Percentiles rank a stretch among this genome's conserved stretches.
Evolutionary conservation across 2,888 invertebrate genomes (phyloP).

Genomic region (Agrilus mali): DNA sequence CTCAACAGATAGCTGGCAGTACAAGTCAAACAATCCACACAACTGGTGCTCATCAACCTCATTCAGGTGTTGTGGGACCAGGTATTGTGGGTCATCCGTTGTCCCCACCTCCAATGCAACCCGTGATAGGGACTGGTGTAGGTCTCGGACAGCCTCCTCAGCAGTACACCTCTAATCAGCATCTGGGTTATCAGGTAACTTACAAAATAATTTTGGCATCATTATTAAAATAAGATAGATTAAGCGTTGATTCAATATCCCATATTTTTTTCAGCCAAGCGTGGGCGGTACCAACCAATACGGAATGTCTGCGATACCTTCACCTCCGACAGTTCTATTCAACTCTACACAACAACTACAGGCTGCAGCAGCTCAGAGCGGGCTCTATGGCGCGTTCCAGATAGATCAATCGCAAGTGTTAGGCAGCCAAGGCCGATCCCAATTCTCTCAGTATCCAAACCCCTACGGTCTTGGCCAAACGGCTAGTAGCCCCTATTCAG

Average conservation of each 20-base stretch:
- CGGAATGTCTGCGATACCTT: conserved; percentile 75
- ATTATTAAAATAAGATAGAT: too few relatives aligned
- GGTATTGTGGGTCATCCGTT: conserved; percentile 34
- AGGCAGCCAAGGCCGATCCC: conserved; percentile 59
- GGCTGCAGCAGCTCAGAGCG: conserved; percentile 32
- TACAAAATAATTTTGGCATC: too few relatives aligned
- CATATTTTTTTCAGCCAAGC: conserved; percentile 24
- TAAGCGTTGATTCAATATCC: conserved; percentile 3
- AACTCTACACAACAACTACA: conserved; percentile 63
- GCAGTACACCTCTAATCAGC: conserved; percentile 45
- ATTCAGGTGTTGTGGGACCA: conserved; percentile 29
- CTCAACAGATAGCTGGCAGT: conserved; percentile 56
- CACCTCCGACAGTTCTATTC: conserved; percentile 70
- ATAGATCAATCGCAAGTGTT: conserved; percentile 40
- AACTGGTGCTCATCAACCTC: conserved; percentile 29
- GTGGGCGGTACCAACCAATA: conserved; percentile 45
- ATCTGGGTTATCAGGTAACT: conserved; percentile 57
- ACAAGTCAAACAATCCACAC: conserved; percentile 29
- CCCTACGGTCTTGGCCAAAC: conserved; percentile 43
- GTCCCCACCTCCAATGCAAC: conserved; percentile 52
- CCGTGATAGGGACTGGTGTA: conserved; percentile 31
- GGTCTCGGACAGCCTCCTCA: conserved; percentile 41
- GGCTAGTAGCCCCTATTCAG: conserved; percentile 53
- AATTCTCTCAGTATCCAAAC: conserved; percentile 63
- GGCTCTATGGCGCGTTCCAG: conserved; percentile 75